These are phyloP conservation scores for Pseudochirops corinnae DNA, from an alignment of 2,797 vertebrate species.

Conservation along the genomic window DNA sequence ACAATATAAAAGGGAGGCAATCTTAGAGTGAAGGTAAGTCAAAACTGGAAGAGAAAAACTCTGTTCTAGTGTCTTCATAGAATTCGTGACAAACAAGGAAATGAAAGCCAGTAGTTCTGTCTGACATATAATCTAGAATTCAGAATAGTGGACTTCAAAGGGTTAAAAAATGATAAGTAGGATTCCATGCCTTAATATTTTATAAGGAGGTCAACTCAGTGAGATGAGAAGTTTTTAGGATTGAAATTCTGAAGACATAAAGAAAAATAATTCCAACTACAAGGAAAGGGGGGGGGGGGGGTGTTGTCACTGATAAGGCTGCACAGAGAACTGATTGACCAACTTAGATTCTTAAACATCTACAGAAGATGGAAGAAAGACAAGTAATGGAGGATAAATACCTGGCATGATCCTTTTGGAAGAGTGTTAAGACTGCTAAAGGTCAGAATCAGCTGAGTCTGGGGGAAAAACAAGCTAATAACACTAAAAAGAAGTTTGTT, in stretches of 20 bases:
- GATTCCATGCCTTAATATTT: not conserved
- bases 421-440: too few relatives aligned
- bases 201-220: not conserved
- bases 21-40: not conserved
- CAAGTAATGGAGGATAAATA: not conserved
- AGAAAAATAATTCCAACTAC: not conserved
- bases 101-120: not conserved
- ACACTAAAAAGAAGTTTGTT: not conserved
- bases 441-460: not conserved
- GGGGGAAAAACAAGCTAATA: not conserved
- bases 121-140: not conserved
- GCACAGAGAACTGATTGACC: not conserved
- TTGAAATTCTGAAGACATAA: not conserved
- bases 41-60: not conserved
- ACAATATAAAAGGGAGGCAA: not conserved
- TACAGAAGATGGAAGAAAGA: not conserved
- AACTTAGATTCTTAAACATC: not conserved
- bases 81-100: not conserved
- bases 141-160: not conserved
- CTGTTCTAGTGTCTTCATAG: not conserved
- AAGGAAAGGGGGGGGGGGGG: not conserved
- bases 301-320: not conserved
- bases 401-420: too few relatives aligned
- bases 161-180: not conserved
- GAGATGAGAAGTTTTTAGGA: not conserved